Conservation (phyloP, 2,888 invertebrate species). For the Tenthredo distinguenda region DNA sequence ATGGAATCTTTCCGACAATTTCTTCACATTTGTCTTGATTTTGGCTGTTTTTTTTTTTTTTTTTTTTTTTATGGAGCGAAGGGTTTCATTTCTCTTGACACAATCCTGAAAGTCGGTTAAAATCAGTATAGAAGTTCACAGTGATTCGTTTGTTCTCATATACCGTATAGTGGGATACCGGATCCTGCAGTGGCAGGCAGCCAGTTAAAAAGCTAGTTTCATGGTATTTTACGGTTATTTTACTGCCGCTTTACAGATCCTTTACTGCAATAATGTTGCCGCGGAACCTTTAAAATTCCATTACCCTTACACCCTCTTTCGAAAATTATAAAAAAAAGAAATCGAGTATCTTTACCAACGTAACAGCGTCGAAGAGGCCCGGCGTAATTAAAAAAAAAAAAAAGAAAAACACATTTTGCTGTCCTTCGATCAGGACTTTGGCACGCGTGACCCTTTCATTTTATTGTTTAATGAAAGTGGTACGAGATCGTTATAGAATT, state of each 20-base stretch:
- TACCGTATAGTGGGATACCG: background rate
- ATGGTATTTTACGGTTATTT: slow-evolving; percentile 57
- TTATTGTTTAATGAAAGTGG: too few relatives aligned
- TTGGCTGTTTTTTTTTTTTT: background rate
- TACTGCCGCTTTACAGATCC: slow-evolving; percentile 31
- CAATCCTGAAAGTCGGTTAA: background rate
- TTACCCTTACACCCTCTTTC: slow-evolving; percentile 54
- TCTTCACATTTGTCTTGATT: background rate
- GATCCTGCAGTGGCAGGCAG: slow-evolving; percentile 24
- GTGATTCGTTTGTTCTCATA: slow-evolving; percentile 46
- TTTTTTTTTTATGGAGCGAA: background rate
- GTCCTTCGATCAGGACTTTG: background rate
- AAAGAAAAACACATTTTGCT: too few relatives aligned
- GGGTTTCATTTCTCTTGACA: background rate
- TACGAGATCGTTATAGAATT: too few relatives aligned
- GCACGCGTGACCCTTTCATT: background rate
- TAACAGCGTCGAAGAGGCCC: background rate
- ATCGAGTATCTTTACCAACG: background rate
- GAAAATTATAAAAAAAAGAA: background rate
- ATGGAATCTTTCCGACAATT: background rate
- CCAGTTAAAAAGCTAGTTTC: slow-evolving; percentile 60
- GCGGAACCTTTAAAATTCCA: slow-evolving; percentile 63
- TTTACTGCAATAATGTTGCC: slow-evolving; percentile 60
- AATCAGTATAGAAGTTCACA: slow-evolving; percentile 13
- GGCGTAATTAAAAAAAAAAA: too few relatives aligned